Base-by-base conservation (phyloP, 2,888 invertebrate species). In the Gymnosoma rotundatum region DNA sequence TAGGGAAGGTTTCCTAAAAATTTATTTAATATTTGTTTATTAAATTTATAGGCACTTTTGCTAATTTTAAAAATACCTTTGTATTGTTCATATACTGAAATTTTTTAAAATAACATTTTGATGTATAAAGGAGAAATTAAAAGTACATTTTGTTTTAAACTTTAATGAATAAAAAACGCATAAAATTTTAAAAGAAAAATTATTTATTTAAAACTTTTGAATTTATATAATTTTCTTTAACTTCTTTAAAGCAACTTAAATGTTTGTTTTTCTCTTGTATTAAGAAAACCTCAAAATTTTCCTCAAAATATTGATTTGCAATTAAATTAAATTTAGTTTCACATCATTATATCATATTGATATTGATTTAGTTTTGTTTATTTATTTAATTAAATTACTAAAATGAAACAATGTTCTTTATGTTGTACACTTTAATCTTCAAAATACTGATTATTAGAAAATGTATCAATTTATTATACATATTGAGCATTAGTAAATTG, bases 371-470 rank as follows among this genome's bases (percentile, higher is more conserved):
- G 5, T 45, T 54, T 78, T 38, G 67, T 50, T 58, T 32, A 78
- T 64, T 78, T 78, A 61, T 64, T 45, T 74, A 74, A 83, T 78
- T 83, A 58, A 78, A 78, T 83, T 83, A 63, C 52, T 32, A 32
- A 32, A 32, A 32, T 32, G 64, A 64, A 73, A 73, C 74, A 54
- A 32, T 3, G 16, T 45, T 16, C 4, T 12, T 20, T 54, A 64
- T 25, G 32, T 85, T 25, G 32, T 85, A 73, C 60, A 75, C 64
- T 38, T 73, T 48, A 74, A 69, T 80, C 74, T 83, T 60, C 87
- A 86, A 79, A 45, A 84, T 21, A 89, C 87, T 89, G 83, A 89
- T 85, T 88, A 88, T 84, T 85, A 86, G 83, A 66, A 78, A 61
- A 64, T 20, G 38, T 21, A 18, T 36, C 36, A 50, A 60, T 73